Evolutionary conservation across 2,797 vertebrate species (phyloP).

Genomic region (Salmo trutta): DNA sequence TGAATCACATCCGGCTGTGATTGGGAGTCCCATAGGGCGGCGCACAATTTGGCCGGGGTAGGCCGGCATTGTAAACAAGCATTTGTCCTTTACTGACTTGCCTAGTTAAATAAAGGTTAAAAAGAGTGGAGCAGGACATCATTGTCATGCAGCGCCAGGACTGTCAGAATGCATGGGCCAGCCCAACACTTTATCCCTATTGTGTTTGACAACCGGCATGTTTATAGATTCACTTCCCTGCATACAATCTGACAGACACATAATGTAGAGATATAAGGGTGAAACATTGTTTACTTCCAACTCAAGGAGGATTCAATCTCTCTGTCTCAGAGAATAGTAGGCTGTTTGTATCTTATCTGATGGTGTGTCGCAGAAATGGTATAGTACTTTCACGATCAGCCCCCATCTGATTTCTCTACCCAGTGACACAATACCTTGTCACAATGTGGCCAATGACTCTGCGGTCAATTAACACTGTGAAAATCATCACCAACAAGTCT

Average conservation of each 20-base stretch:
- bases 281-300: too few relatives aligned
- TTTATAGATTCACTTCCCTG: neutral
- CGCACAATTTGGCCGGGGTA: too few relatives aligned
- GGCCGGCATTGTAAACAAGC: too few relatives aligned
- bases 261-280: too few relatives aligned
- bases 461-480: neutral
- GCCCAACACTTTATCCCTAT: neutral
- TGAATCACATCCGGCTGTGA: too few relatives aligned
- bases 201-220: neutral
- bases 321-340: too few relatives aligned
- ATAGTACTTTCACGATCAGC: neutral
- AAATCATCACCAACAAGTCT: neutral
- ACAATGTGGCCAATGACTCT: neutral
- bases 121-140: neutral
- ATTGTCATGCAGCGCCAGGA: neutral
- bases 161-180: neutral
- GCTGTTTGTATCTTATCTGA: conserved; percentile 1
- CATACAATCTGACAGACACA: too few relatives aligned
- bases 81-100: too few relatives aligned
- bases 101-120: too few relatives aligned
- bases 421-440: neutral
- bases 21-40: too few relatives aligned
- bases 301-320: too few relatives aligned
- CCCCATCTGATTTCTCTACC: neutral
- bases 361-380: neutral